A percentile compares a stretch with the other conserved stretches of the same genome.
Conservation (phyloP, 1,140 invertebrate species). For the Liolophura sinensis region DNA sequence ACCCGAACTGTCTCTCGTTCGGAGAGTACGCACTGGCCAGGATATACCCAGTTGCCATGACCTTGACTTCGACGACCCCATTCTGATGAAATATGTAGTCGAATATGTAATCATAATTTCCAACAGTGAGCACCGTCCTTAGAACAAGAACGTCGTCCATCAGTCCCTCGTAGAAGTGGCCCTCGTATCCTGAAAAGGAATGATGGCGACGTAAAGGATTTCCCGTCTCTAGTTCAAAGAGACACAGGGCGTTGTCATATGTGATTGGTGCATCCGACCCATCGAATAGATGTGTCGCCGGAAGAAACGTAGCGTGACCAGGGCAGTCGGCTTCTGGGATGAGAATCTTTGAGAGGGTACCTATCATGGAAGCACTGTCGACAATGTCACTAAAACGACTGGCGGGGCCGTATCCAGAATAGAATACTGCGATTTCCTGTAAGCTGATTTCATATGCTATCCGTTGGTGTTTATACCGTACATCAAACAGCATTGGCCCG, state of each 20-base stretch:
- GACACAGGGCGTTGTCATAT: constrained; percentile 29
- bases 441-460: constrained; percentile 41
- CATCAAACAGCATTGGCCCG: constrained; percentile 38
- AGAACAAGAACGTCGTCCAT: constrained; percentile 35
- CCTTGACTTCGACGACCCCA: constrained; percentile 37
- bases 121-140: constrained; percentile 34
- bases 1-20: constrained; percentile 22
- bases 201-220: constrained; percentile 39
- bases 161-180: constrained; percentile 37
- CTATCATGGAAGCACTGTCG: constrained; percentile 28
- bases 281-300: constrained; percentile 23
- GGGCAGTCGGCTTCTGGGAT: constrained; percentile 40
- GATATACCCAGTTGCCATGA: constrained; percentile 37
- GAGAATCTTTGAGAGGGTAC: constrained; percentile 17
- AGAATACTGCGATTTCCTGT: constrained; percentile 40
- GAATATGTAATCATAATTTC: constrained; percentile 49
- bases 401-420: constrained; percentile 32
- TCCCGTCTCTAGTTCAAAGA: constrained; percentile 48
- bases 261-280: constrained; percentile 12
- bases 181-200: constrained; percentile 15
- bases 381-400: constrained; percentile 25
- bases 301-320: constrained; percentile 30
- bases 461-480: constrained; percentile 32
- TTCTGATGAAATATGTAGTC: constrained; percentile 49
- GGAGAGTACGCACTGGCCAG: constrained; percentile 12